Conservation (phyloP, 2,888 invertebrate species). For the Gymnoscelis rufifasciata region DNA sequence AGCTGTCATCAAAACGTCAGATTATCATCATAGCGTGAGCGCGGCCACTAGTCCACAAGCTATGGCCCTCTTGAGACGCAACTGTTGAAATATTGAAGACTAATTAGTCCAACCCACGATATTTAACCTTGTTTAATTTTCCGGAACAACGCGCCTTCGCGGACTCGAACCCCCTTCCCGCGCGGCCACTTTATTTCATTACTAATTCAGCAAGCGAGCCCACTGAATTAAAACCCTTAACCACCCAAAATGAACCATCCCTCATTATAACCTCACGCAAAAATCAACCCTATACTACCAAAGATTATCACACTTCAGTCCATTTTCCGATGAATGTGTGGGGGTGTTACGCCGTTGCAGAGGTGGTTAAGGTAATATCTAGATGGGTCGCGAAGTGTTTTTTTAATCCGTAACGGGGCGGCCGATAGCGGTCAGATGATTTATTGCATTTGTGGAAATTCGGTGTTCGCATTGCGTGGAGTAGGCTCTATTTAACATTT, state of each 20-base stretch:
- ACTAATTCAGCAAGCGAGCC: slow-evolving; percentile 63
- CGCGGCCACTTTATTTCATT: slow-evolving; percentile 63
- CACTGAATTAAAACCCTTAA: slow-evolving; percentile 55
- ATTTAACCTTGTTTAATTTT: slow-evolving; percentile 38
- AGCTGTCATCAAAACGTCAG: slow-evolving; percentile 13
- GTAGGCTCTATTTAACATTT: slow-evolving; percentile 5
- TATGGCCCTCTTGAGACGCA: background rate
- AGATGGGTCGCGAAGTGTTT: slow-evolving; percentile 63
- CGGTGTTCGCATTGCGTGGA: slow-evolving; percentile 32
- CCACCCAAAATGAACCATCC: slow-evolving; percentile 33
- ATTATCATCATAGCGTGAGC: slow-evolving; percentile 5
- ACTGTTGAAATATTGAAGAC: slow-evolving; percentile 17
- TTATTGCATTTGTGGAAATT: slow-evolving; percentile 45
- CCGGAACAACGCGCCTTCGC: slow-evolving; percentile 36
- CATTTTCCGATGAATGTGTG: slow-evolving; percentile 15
- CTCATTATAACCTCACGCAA: slow-evolving; percentile 9
- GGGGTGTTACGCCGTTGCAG: slow-evolving; percentile 18
- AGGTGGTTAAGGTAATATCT: slow-evolving; percentile 40
- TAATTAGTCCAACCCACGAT: slow-evolving; percentile 20
- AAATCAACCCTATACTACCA: slow-evolving; percentile 20
- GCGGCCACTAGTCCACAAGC: background rate
- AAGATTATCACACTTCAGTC: background rate
- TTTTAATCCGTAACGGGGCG: slow-evolving; percentile 69
- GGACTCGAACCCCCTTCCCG: slow-evolving; percentile 49
- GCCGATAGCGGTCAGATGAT: slow-evolving; percentile 63